These are phyloP conservation scores for human DNA, from an alignment of 2,113 vertebrate species.

Conservation along the genomic window GRCh38 chr5:68169001-68169500, in stretches of 20 bases:
- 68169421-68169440: background rate
- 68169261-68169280: background rate
- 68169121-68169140: too few relatives aligned
- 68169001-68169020: too few relatives aligned
- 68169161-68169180: too few relatives aligned
- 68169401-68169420: background rate
- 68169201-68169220: background rate
- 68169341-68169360: background rate
- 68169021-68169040: too few relatives aligned
- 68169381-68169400: background rate
- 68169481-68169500: background rate
- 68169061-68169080: too few relatives aligned
- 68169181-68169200: background rate
- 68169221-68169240: background rate
- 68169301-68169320: background rate
- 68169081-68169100: too few relatives aligned
- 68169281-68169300: too few relatives aligned
- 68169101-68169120: too few relatives aligned
- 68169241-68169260: constrained; percentile 14
- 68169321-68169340: background rate
- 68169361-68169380: background rate
- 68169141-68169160: too few relatives aligned
- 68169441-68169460: background rate
- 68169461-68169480: background rate
- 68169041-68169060: too few relatives aligned